These are phyloP conservation scores for Prenolepis imparis DNA, from an alignment of 2,888 invertebrate genomes.

Conservation along the genomic window DNA sequence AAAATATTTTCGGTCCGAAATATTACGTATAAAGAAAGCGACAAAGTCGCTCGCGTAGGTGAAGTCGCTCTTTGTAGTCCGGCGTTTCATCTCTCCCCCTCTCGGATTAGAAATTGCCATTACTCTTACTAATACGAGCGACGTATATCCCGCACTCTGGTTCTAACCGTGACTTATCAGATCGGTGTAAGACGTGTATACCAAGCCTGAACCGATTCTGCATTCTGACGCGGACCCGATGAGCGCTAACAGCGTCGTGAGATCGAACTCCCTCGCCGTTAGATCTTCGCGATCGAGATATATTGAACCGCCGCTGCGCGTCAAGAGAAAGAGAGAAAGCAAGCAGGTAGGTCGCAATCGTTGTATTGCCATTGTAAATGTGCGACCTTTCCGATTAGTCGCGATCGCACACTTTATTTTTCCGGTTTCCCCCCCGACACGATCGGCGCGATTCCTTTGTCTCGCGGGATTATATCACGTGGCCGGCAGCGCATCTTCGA, in stretches of 20 bases:
- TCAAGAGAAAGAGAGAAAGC: slow-evolving; percentile 5
- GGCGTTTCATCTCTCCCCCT: slow-evolving; percentile 34
- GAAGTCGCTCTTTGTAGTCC: slow-evolving; percentile 16
- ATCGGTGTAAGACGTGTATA: slow-evolving; percentile 61
- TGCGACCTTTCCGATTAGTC: slow-evolving; percentile 46
- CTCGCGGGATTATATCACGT: slow-evolving; percentile 18
- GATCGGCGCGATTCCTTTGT: slow-evolving; percentile 1
- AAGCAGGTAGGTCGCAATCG: not conserved
- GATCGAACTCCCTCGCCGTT: slow-evolving; percentile 69
- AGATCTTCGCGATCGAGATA: slow-evolving; percentile 65
- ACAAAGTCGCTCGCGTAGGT: slow-evolving; percentile 3
- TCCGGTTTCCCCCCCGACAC: not conserved
- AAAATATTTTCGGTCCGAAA: not conserved
- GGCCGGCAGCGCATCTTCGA: slow-evolving; percentile 15
- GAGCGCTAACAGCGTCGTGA: slow-evolving; percentile 70
- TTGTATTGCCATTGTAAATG: slow-evolving; percentile 21
- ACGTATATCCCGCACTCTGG: slow-evolving; percentile 53
- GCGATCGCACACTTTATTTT: slow-evolving; percentile 22
- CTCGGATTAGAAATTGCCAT: slow-evolving; percentile 56
- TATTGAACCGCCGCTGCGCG: slow-evolving; percentile 52
- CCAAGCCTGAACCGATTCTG: slow-evolving; percentile 57
- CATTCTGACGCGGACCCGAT: slow-evolving; percentile 78
- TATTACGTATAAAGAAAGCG: not conserved
- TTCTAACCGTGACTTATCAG: slow-evolving; percentile 70
- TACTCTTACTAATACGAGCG: slow-evolving; percentile 62